Percentiles rank a stretch among this genome's conserved stretches.
Conservation (phyloP, 2,797 vertebrate genomes). For the Manis pentadactyla region DNA sequence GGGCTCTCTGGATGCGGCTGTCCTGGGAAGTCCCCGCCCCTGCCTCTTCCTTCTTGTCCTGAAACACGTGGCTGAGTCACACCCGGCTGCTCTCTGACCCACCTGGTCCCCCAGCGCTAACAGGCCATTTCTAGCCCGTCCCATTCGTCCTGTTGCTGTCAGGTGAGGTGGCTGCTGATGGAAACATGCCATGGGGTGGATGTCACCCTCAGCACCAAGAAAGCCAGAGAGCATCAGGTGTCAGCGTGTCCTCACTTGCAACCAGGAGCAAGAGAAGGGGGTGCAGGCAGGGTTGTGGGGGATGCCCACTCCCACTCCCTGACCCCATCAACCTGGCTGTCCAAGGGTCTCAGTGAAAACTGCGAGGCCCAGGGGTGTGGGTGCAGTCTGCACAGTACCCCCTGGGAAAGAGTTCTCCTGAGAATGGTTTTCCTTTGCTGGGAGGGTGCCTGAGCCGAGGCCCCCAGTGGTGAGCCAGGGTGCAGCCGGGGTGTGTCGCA, state of each 20-base stretch:
- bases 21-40: background rate
- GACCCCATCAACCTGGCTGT: background rate
- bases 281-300: rapidly evolving
- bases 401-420: background rate
- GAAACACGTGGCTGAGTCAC: conserved; percentile 67
- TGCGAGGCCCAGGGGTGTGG: background rate
- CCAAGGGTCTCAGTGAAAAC: background rate
- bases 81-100: conserved; percentile 45
- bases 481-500: rapidly evolving
- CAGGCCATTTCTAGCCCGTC: conserved; percentile 20
- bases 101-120: background rate
- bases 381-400: background rate
- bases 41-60: background rate
- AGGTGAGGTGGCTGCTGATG: background rate
- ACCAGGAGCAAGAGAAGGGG: background rate
- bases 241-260: background rate
- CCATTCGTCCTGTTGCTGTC: background rate
- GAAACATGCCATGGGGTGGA: rapidly evolving
- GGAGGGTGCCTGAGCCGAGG: background rate
- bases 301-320: background rate
- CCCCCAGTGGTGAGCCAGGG: background rate
- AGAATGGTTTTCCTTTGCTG: background rate
- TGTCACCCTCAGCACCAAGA: rapidly evolving
- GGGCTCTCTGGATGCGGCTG: conserved; percentile 53
- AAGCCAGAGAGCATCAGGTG: background rate